Base-by-base conservation (phyloP, 2,797 vertebrate species). In the Xenops minutus region DNA sequence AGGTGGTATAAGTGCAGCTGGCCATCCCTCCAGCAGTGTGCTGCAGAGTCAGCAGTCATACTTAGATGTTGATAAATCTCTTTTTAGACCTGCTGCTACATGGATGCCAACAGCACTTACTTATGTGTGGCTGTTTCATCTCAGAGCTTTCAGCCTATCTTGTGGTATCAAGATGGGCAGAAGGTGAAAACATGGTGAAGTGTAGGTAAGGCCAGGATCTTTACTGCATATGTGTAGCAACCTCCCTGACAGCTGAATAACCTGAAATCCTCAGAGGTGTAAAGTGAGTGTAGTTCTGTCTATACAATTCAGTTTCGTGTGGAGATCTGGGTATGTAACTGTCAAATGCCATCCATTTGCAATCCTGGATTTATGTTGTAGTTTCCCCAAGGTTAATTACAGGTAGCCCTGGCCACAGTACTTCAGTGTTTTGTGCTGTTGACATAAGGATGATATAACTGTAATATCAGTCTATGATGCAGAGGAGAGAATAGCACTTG, bases 391-490 rank as follows among this genome's bases (percentile, higher is more conserved):
- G 26, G 27, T 43, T 81, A 62, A 51, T 72, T 67, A 34, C 17
- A 59, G 36, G 34, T 77, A 43, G 2, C 24, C 1, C 3, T 58
- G 34, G 34, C 44, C 58, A 59, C 26, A 51, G 39, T 19, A 12
- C 9, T 54, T 72, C 2, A 4, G 13, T 59, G 48, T 7, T 73
- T 79, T 85, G 49, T 85, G 48, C 24, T 64, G 88, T 72, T 67
- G 62, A 34, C 13, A 4, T 21, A 46, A 63, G 9, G 30, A 14
- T 36, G 21, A 21, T 4, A 3, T 8, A 79, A 41, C 12, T 22
- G 6, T 48, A 29, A 22, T 19, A 14, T 44, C 26, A 43, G 23
- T 29, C 29, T 49, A 0, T 1, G 3, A 8, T 48, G 24, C n/a
- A 44, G 39, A 82, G 36, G 20, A 59, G 21, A n/a, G 23, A 59